phyloP scores from a whole-genome alignment of 2,113 vertebrate species.

The Trogon melanurus region DNA sequence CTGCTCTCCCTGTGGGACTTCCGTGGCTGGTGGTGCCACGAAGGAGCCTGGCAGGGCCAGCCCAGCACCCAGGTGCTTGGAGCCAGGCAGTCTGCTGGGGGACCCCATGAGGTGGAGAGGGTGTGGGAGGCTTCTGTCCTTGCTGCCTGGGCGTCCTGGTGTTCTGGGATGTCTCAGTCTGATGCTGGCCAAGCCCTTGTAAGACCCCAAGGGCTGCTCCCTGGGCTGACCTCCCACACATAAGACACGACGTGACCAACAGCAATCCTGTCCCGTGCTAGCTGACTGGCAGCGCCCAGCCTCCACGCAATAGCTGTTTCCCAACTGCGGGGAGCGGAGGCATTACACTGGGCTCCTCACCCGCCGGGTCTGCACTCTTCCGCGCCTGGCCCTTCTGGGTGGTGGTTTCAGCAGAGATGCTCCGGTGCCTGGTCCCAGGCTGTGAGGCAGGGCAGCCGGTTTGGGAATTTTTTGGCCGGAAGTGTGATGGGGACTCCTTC shows the following conservation, averaged over 20 bases:
- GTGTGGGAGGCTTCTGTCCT: not conserved
- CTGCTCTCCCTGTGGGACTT: not conserved
- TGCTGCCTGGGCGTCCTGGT: not conserved
- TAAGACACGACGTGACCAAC: fast-evolving
- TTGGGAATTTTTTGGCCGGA: not conserved
- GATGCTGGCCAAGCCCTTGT: fast-evolving
- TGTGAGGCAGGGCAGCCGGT: not conserved
- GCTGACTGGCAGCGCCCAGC: not conserved
- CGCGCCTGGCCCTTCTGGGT: not conserved
- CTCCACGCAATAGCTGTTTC: not conserved
- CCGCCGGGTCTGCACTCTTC: not conserved
- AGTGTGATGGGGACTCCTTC: not conserved
- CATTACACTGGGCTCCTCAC: not conserved
- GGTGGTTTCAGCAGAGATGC: not conserved
- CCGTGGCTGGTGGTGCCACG: fast-evolving
- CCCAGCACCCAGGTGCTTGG: not conserved
- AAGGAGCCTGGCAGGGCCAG: not conserved
- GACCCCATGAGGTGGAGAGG: not conserved
- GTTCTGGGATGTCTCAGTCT: fast-evolving
- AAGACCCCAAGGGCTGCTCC: not conserved
- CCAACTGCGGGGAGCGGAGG: not conserved
- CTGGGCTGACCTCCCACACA: not conserved
- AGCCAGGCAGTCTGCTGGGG: not conserved
- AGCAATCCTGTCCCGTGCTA: not conserved
- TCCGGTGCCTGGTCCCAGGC: not conserved